Evolutionary conservation across 2,113 vertebrate genomes (phyloP), one percentile per base, ranked within the genome.

Genomic region (Elachura formosa): DNA sequence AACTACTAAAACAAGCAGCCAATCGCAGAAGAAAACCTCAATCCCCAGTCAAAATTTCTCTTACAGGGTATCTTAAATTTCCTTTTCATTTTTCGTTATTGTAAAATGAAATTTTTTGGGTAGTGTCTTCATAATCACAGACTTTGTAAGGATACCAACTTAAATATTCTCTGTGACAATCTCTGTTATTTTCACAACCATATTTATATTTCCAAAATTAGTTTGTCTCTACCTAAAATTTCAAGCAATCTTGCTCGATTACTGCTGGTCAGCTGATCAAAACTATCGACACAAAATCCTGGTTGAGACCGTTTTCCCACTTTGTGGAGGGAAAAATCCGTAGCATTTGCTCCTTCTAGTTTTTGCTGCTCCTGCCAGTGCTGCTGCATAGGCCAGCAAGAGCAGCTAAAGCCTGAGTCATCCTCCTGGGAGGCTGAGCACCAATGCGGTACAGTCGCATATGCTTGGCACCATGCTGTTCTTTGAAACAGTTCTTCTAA

Each of bases 381-480:
- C 84, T 96, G 92, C 93, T 94, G 80, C 92, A 89, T 38, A 58
- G 78, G 74, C 88, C 90, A 59, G 24, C 91, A 83, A 73, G 58
- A 94, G 69, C 59, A 86, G 63, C 64, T 89, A 73, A 72, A 84
- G 79, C 64, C 74, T 82, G 84, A 95, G 92, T 96, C 75, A 69
- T 92, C 92, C 84, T 92, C 79, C n/a, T 94, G 34, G 6, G 84
- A 92, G 83, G 28, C 46, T 75, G 85, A 94, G 79, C 75, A 82
- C 86, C 80, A 90, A 58, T 86, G 72, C 64, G 61, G 85, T 94
- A 86, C 11, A 71, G 78, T 61, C 62, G 43, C 93, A 40, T 45
- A 58, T 87, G 63, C 81, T 87, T 89, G 91, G 94, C 91, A 84
- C 90, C 64, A 54, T 62, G 74, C 92, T 97, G 25, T 56, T 93